Evolutionary conservation across 2,797 vertebrate genomes (phyloP).

Genomic region (Meda fulgida): DNA sequence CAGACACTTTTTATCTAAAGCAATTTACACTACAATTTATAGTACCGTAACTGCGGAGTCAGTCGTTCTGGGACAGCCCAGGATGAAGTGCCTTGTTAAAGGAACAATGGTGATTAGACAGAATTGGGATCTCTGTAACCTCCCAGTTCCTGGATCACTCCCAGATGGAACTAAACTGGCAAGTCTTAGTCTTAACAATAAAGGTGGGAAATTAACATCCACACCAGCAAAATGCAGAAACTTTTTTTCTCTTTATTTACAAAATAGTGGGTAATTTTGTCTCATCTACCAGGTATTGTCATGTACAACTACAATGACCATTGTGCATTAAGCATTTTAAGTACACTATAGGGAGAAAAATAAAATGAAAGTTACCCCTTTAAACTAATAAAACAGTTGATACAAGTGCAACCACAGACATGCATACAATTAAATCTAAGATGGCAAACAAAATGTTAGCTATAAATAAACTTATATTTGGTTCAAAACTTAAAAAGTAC

Average conservation of each 20-base stretch:
- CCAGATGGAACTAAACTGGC: not conserved
- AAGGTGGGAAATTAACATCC: not conserved
- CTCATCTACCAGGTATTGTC: not conserved
- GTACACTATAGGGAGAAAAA: no score
- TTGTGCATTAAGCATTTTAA: constrained; percentile 5
- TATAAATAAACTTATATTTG: not conserved
- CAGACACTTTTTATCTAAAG: constrained; percentile 17
- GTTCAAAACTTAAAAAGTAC: not conserved
- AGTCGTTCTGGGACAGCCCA: not conserved
- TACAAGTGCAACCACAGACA: not conserved
- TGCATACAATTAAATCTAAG: not conserved
- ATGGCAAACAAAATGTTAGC: not conserved
- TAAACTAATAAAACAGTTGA: not conserved
- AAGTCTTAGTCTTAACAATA: not conserved
- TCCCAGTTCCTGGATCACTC: not conserved
- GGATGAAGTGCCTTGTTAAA: constrained; percentile 35
- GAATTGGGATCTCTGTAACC: constrained; percentile 13
- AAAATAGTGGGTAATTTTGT: not conserved
- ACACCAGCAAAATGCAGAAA: not conserved
- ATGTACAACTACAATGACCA: not conserved
- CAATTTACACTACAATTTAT: constrained; percentile 28
- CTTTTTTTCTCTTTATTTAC: not conserved
- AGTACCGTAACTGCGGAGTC: constrained; percentile 36
- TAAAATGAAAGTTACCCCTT: no score
- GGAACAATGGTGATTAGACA: constrained; percentile 34